Evolutionary conservation across 2,888 invertebrate species (phyloP).

Genomic region (Coenonympha glycerion): DNA sequence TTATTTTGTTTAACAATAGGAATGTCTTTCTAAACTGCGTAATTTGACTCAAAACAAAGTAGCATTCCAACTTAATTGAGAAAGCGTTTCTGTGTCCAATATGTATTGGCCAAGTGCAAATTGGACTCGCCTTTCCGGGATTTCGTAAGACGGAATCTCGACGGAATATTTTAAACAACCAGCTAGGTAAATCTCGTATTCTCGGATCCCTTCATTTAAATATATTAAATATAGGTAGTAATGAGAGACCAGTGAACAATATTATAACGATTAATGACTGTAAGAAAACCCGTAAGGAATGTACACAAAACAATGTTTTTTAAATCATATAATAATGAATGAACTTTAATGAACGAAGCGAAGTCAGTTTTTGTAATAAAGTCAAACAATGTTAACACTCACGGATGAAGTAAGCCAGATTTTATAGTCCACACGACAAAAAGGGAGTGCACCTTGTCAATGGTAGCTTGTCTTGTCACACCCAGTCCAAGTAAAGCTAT

Average conservation of each 20-base stretch:
- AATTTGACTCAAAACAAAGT: neutral
- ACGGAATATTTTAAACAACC: neutral
- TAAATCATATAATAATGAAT: conserved; percentile 11
- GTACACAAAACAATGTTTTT: neutral
- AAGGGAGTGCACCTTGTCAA: conserved; percentile 21
- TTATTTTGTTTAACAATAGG: neutral
- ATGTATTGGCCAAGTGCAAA: conserved; percentile 1
- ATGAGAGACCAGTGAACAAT: neutral
- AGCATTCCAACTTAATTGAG: conserved; percentile 1
- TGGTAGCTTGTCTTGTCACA: conserved; percentile 14
- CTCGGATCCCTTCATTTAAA: neutral
- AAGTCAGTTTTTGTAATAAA: conserved; percentile 14
- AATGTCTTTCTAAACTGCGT: neutral
- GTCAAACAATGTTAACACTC: conserved; percentile 17
- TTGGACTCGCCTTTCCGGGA: neutral
- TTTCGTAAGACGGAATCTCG: neutral
- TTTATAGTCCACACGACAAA: conserved; percentile 13
- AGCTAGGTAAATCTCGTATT: neutral
- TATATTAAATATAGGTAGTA: neutral
- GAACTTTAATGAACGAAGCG: conserved; percentile 17
- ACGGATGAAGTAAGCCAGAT: conserved; percentile 11
- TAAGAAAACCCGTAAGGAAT: neutral
- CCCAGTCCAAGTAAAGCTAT: conserved; percentile 33
- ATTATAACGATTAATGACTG: neutral
- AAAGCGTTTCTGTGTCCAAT: conserved; percentile 8